Percentiles rank a stretch among this genome's conserved stretches.
Conservation (phyloP, 2,113 vertebrate species). For the Nesogale talazaci region DNA sequence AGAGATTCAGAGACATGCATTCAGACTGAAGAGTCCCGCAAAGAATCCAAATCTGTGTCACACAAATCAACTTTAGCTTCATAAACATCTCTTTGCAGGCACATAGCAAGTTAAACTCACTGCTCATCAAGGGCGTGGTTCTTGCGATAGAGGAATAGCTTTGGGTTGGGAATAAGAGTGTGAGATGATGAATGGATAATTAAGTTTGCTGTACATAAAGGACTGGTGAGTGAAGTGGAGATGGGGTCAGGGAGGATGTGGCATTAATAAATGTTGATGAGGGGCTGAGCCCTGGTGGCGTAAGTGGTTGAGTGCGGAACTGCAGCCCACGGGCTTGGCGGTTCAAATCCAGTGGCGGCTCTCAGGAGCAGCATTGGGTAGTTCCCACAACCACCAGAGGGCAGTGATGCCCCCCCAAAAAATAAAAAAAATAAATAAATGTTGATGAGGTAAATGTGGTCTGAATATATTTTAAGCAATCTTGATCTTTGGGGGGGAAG, state of each 20-base stretch:
- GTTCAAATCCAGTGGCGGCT: too few species aligned
- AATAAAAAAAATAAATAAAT: too few species aligned
- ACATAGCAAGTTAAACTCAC: conserved; percentile 23
- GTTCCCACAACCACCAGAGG: too few species aligned
- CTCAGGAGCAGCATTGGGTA: too few species aligned
- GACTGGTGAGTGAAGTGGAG: background rate
- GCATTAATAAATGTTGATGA: background rate
- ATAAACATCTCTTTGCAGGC: conserved; percentile 10
- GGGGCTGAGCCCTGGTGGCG: too few species aligned
- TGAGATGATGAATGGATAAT: conserved; percentile 1
- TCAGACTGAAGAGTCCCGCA: background rate
- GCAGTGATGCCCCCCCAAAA: too few species aligned
- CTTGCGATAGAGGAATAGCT: background rate
- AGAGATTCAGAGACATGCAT: background rate
- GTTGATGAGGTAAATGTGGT: background rate
- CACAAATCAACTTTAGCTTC: conserved; percentile 10
- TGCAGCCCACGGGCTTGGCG: too few species aligned
- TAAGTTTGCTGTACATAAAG: background rate
- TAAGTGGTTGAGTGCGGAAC: too few species aligned
- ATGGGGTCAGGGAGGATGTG: background rate
- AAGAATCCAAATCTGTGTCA: background rate
- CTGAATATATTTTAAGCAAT: background rate
- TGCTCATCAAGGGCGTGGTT: background rate
- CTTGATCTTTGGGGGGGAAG: conserved; percentile 20
- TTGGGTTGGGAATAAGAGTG: background rate